A percentile compares a stretch with the other conserved stretches of the same genome.
Conservation (phyloP, 2,797 vertebrate genomes). For the Xiphorhynchus erythropygius region DNA sequence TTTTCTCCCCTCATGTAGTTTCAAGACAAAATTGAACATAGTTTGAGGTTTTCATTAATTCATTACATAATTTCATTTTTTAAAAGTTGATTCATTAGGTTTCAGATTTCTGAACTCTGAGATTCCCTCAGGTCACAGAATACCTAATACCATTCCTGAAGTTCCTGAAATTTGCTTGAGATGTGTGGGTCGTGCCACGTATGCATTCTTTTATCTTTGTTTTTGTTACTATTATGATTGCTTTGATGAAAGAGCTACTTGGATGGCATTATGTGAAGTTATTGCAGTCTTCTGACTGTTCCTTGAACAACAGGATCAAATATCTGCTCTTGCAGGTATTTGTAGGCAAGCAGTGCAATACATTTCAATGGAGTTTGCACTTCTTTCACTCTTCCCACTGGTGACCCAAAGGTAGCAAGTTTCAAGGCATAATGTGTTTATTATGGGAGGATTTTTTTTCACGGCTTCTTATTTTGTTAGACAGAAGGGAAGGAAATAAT, state of each 20-base stretch:
- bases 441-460: not conserved
- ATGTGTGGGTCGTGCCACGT: not conserved
- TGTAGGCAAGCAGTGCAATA: not conserved
- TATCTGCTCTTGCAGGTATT: not conserved
- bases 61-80: not conserved
- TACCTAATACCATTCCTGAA: not conserved
- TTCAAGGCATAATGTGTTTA: not conserved
- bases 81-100: not conserved
- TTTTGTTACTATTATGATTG: not conserved
- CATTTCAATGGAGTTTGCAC: fast-evolving
- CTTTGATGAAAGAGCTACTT: not conserved
- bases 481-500: not conserved
- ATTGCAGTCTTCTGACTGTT: not conserved
- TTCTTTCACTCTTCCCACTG: not conserved
- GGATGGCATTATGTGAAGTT: not conserved
- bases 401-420: not conserved
- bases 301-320: not conserved
- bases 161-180: not conserved
- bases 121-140: not conserved
- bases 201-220: not conserved
- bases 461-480: not conserved
- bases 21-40: not conserved
- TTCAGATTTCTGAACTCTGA: not conserved
- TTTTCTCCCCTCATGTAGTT: not conserved
- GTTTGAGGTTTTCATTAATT: not conserved